Evolutionary conservation across 2,797 vertebrate species (phyloP).

Genomic region (Manis pentadactyla): DNA sequence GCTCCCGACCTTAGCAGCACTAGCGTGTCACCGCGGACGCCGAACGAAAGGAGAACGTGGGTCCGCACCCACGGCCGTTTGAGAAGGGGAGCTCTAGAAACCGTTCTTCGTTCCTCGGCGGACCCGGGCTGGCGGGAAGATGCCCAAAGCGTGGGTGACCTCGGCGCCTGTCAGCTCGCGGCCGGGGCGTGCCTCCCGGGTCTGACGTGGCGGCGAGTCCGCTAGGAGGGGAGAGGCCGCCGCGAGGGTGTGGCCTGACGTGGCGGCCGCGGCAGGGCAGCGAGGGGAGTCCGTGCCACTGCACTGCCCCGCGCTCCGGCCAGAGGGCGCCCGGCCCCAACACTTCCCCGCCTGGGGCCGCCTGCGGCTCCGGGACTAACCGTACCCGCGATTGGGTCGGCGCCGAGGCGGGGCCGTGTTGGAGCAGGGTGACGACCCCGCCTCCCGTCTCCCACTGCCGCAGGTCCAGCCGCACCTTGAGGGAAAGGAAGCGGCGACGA

Average conservation of each 20-base stretch:
- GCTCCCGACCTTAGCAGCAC: neutral
- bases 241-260: conserved; percentile 76
- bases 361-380: conserved; percentile 65
- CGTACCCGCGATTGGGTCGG: conserved; percentile 81
- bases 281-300: neutral
- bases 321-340: conserved; percentile 77
- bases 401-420: conserved; percentile 82
- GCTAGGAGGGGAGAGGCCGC: no score
- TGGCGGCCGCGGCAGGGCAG: conserved; percentile 61
- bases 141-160: conserved; percentile 30
- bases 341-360: conserved; percentile 65
- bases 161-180: neutral
- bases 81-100: neutral
- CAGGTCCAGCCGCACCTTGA: conserved; percentile 12
- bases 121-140: neutral
- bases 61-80: neutral
- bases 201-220: conserved; percentile 53
- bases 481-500: neutral
- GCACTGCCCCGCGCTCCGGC: conserved; percentile 70
- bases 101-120: neutral
- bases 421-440: conserved; percentile 59
- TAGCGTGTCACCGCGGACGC: neutral
- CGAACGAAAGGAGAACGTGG: neutral
- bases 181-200: conserved; percentile 26
- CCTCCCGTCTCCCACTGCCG: conserved; percentile 25